Conservation (phyloP, 2,888 invertebrate genomes). For the Zonitis immaculata region DNA sequence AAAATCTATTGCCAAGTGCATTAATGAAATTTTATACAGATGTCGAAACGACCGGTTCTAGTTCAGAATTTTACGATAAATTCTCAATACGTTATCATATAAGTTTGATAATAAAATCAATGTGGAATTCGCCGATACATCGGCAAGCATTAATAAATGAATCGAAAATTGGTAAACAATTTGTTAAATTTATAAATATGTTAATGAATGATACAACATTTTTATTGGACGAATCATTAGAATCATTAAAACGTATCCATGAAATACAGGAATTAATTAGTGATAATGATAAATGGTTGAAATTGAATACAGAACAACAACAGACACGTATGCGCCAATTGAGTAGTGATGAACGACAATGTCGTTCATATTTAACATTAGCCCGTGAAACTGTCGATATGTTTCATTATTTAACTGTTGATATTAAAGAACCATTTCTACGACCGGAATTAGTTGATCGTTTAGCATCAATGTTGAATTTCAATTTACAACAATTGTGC, state of each 20-base stretch:
- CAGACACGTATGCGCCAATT: conserved; percentile 74
- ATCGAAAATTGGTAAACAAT: conserved; percentile 85
- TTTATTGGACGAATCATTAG: conserved; percentile 90
- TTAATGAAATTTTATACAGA: conserved; percentile 99
- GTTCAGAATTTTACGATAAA: conserved; percentile 98
- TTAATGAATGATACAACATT: conserved; percentile 98
- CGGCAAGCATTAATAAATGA: conserved; percentile 83
- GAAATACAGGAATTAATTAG: conserved; percentile 83
- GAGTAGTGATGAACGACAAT: conserved; percentile 79
- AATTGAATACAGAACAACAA: conserved; percentile 63
- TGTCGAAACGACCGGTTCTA: conserved; percentile 95
- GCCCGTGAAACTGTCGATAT: conserved; percentile 96
- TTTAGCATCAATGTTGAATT: conserved; percentile 97
- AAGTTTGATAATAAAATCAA: conserved; percentile 90
- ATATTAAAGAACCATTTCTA: conserved; percentile 92
- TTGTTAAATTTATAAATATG: conserved; percentile 97
- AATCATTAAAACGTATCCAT: conserved; percentile 83
- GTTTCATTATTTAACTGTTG: conserved; percentile 93
- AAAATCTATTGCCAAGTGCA: conserved; percentile 76
- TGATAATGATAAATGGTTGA: conserved; percentile 63
- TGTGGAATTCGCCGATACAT: conserved; percentile 92
- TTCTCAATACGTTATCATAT: conserved; percentile 98
- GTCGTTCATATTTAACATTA: conserved; percentile 84
- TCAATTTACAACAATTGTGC: conserved; percentile 93
- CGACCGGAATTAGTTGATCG: conserved; percentile 85